Base-by-base conservation (phyloP, 2,797 vertebrate genomes). In the Orientallactaga sibirica region DNA sequence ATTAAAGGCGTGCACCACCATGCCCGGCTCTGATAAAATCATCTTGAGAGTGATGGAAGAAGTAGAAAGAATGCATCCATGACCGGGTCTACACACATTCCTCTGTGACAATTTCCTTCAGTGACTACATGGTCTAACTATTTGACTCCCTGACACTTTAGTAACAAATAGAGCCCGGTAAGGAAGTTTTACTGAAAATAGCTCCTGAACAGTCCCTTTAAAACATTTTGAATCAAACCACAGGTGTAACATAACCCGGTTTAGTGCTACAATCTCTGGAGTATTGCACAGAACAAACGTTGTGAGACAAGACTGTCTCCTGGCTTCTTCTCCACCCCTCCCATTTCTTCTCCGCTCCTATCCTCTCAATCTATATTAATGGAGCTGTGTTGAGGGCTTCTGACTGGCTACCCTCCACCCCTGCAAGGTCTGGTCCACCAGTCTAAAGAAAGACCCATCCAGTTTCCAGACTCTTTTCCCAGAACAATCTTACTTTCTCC, bases 151-250 rank as follows among this genome's bases (percentile, higher is more conserved):
- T 33, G 58, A 73, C 52, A n/a, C 67, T 41, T 67, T n/a, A n/a
- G 61, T 64, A 88, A 88, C 58, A 88, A 81, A 55, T 41, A 81
- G 1, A 78, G 27, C 52, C 71, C 78, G 24, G 61, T 52, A 82
- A 66, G 85, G 85, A 96, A 70, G 92, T 91, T 92, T 85, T 48
- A 89, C 64, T 82, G 92, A 86, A 84, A 92, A 75, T 33, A 90
- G 48, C 25, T 91, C 64, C 62, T 11, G 2, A 75, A 70, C 16
- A 33, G 76, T 5, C 24, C 19, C 14, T 66, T 83, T 66, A 20
- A 24, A 66, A 68, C 5, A 29, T 48, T 75, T 70, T 52, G 82
- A 79, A 33, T 67, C 22, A 86, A 86, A 75, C 25, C 8, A 2
- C 48, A 67, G 83, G 75, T 55, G 41, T 68, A 74, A 79, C 64